These are phyloP conservation scores for Microtus oregoni DNA, from an alignment of 2,113 vertebrate genomes.

Conservation along the genomic window DNA sequence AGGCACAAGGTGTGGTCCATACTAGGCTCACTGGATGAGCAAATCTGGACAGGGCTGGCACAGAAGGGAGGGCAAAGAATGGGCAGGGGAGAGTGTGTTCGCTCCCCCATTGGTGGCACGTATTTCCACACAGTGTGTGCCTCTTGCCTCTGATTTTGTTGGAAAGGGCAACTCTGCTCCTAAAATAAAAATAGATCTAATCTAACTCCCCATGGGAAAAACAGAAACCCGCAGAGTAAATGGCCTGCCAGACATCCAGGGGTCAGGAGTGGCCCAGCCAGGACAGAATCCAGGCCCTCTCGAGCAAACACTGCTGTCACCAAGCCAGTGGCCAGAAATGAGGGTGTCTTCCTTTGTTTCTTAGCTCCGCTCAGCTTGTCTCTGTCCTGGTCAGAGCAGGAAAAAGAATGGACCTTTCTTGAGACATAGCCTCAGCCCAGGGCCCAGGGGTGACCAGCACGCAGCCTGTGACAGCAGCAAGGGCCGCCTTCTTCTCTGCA, in stretches of 20 bases:
- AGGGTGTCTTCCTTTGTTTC: not conserved
- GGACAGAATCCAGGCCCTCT: not conserved
- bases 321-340: not conserved
- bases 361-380: not conserved
- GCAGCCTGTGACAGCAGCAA: not conserved
- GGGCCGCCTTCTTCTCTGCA: not conserved
- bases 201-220: not conserved
- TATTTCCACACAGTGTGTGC: not conserved
- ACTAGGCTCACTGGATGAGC: not conserved
- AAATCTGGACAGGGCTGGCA: not conserved
- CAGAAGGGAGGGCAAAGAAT: not conserved
- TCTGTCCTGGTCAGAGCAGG: not conserved
- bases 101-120: not conserved
- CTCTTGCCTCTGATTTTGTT: constrained; percentile 9
- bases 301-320: not conserved
- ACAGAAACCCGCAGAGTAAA: not conserved
- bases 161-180: not conserved
- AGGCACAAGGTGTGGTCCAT: not conserved
- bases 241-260: not conserved
- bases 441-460: not conserved
- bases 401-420: not conserved
- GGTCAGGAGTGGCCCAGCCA: not conserved
- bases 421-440: not conserved
- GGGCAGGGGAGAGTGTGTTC: not conserved
- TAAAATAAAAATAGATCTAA: constrained; percentile 22